Evolutionary conservation across 2,113 vertebrate species (phyloP), one percentile per base, ranked within the genome.

Genomic region (Pterocles burchelli): DNA sequence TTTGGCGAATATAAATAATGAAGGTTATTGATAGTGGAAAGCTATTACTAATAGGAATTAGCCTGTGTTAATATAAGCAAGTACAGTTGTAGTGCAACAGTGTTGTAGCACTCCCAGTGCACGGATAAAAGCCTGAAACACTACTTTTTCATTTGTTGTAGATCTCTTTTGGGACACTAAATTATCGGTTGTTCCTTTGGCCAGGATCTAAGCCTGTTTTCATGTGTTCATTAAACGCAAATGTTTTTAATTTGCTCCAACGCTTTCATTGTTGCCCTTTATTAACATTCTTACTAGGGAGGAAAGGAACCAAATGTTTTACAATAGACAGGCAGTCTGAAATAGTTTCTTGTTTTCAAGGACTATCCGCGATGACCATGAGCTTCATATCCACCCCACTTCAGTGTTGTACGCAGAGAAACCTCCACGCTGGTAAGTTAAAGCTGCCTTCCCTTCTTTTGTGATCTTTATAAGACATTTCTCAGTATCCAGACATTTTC

Each of bases 371-470:
- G 99, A 99, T 13, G 99, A 99, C 59, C 98, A 99, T 3, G 99
- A 99, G 70, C 98, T 99, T 31, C 98, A 99, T 71, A 99, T 99
- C 92, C 99, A 99, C 90, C 99, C 99, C 7, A 99, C 98, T 19
- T 99, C 99, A 2, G 99, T 99, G 79, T 95, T 99, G 38, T 99
- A 98, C 17, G 99, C 98, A 22, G 99, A 99, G 97, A 99, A 99
- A 90, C 99, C 99, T 17, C 99, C 99, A 45, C 99, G 99, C 96
- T 99, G 99, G 99, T 99, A 82, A 98, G 98, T 68, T 13, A 29
- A 21, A 93, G 54, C 61, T 76, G 18, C 54, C 41, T n/a, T 51
- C 48, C 9, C 52, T n/a, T 66, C 21, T 45, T 66, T 67, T 9
- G 41, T 57, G 15, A 34, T 46, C 46, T 76, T 71, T 19, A 11